Base-by-base conservation (phyloP, 2,797 vertebrate species). In the Crotalus adamanteus region DNA sequence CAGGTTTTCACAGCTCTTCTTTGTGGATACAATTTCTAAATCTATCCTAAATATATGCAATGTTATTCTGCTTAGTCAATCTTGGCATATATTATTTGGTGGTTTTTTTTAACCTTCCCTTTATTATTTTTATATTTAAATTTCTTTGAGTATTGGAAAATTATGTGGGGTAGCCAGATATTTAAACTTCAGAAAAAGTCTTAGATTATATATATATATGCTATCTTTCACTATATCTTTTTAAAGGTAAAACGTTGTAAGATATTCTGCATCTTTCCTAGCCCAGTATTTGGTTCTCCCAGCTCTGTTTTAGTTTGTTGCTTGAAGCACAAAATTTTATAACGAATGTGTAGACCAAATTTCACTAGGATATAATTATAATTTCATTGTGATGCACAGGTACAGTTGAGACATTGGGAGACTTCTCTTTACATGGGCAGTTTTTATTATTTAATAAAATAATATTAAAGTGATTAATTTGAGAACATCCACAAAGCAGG, bases 181-280 rank as follows among this genome's bases (percentile, higher is more conserved):
- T 85, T 85, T 73, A 56, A 87, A 88, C 57, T 93, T 93, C 86
- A 85, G 14, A 88, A 51, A 73, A 16, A 91, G 83, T 37, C 26
- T 85, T 53, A 61, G 25, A 59, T 78, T 47, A 78, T 60, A 59
- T 18, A 6, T 47, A 47, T 47, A 47, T 2, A 37, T 25, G 6
- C 6, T 28, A 31, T 22, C 3, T 83, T 92, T 51, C 69, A 88
- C 3, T 3, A 1, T 53, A 42, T 60, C 37, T 59, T 60, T 56
- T 78, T 60, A 3, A 91, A 47, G 13, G 25, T 83, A 37, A 78
- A n/a, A 9, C 18, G 2, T 0, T 12, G 6, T 60, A 56, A 6
- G 26, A 13, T 92, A 18, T 42, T n/a, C 88, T 51, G 4, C 9
- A 26, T 65, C 53, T 69, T 86, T 92, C 47, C 6, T 31, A 47